Conservation (phyloP, 2,888 invertebrate genomes). For the Pogonocherus hispidulus region DNA sequence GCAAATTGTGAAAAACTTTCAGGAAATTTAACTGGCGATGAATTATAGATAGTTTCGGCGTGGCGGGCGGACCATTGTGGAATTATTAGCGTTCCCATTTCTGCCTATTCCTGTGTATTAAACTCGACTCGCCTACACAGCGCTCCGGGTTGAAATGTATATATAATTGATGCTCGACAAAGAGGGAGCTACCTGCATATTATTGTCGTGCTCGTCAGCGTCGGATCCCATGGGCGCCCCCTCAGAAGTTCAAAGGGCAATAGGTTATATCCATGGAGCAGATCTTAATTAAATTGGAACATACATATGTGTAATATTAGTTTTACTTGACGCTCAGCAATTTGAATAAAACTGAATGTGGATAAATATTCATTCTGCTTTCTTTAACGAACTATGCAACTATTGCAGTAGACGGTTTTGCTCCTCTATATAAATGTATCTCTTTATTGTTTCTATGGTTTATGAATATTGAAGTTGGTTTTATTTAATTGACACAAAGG, state of each 20-base stretch:
- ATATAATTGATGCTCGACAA: constrained; percentile 47
- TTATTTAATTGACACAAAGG: no score
- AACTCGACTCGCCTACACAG: constrained; percentile 17
- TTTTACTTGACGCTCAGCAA: no score
- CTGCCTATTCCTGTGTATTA: constrained; percentile 22
- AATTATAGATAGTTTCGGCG: constrained; percentile 19
- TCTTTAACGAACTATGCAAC: no score
- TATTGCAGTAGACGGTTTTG: no score
- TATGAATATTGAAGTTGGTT: no score
- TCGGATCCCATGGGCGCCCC: neutral
- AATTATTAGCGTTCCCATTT: constrained; percentile 30
- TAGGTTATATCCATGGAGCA: neutral
- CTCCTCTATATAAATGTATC: no score
- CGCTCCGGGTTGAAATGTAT: constrained; percentile 41
- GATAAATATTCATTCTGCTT: no score
- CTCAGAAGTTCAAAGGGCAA: constrained; percentile 1
- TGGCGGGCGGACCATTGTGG: constrained; percentile 14
- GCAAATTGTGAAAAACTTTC: constrained; percentile 3
- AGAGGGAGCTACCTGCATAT: constrained; percentile 14
- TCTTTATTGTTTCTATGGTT: no score
- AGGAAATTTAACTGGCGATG: constrained; percentile 9
- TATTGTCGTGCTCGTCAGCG: neutral
- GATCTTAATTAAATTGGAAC: neutral
- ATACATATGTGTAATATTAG: neutral
- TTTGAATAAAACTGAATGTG: no score